These are phyloP conservation scores for Lycia hirtaria DNA, from an alignment of 2,888 invertebrate genomes.

Conservation along the genomic window DNA sequence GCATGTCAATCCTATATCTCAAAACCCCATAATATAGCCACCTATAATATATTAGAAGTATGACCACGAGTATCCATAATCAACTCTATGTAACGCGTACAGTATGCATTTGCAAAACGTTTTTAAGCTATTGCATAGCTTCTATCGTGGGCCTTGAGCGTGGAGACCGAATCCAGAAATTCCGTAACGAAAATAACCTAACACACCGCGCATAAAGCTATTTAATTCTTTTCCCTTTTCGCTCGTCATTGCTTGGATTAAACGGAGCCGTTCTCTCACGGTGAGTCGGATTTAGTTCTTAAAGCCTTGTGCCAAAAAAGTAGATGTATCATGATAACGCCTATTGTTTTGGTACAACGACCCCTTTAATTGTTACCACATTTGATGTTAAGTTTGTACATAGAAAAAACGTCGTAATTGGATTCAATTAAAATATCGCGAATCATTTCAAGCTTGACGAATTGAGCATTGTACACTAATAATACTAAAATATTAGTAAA, in stretches of 20 bases:
- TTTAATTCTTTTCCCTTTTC: conserved; percentile 61
- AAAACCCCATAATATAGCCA: too few species aligned
- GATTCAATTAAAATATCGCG: conserved; percentile 23
- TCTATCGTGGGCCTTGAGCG: too few species aligned
- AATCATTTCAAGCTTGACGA: conserved; percentile 10
- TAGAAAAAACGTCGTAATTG: conserved; percentile 25
- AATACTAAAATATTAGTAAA: not conserved
- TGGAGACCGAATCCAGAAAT: too few species aligned
- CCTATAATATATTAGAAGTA: too few species aligned
- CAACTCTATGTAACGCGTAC: conserved; percentile 58
- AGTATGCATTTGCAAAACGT: too few species aligned
- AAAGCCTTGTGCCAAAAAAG: conserved; percentile 37
- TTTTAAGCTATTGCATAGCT: too few species aligned
- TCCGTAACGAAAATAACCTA: too few species aligned
- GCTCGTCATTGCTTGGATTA: conserved; percentile 42
- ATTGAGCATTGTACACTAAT: conserved; percentile 12
- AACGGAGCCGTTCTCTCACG: conserved; percentile 37
- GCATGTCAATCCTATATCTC: too few species aligned
- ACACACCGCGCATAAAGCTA: conserved; percentile 56
- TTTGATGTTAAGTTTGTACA: conserved; percentile 19
- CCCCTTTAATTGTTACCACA: conserved; percentile 32
- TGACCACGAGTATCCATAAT: conserved; percentile 42
- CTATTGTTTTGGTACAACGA: conserved; percentile 41
- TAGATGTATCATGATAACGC: conserved; percentile 32
- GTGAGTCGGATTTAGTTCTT: conserved; percentile 16